These are phyloP conservation scores for Peromyscus melanophrys DNA, from an alignment of 2,797 vertebrate species.

Conservation along the genomic window DNA sequence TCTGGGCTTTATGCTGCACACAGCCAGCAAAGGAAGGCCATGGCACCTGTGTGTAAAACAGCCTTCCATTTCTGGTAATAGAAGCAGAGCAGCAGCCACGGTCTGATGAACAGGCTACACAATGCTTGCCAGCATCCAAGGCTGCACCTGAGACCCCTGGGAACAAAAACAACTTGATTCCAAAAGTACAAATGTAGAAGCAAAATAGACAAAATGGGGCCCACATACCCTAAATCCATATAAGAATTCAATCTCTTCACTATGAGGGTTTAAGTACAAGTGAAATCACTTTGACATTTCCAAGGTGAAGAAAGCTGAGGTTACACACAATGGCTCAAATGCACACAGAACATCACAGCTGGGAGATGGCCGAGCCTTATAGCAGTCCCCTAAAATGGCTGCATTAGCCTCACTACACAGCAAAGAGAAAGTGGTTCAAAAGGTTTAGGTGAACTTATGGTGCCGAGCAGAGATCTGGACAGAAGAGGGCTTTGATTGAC, in stretches of 20 bases:
- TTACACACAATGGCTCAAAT: not conserved
- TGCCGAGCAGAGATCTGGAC: not conserved
- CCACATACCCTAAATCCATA: not conserved
- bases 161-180: not conserved
- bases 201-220: not conserved
- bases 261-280: not conserved
- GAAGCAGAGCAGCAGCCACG: not conserved
- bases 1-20: not conserved
- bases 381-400: not conserved
- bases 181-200: not conserved
- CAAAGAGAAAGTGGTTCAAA: not conserved
- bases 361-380: not conserved
- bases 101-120: not conserved
- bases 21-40: not conserved
- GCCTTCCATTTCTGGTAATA: not conserved
- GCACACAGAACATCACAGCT: not conserved
- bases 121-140: not conserved
- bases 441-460: not conserved
- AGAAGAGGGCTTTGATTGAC: not conserved
- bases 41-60: not conserved
- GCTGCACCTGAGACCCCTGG: not conserved
- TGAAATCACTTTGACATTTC: conserved; percentile 22
- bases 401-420: not conserved
- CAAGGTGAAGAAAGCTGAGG: conserved; percentile 27
- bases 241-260: not conserved